Evolutionary conservation across 2,888 invertebrate species (phyloP), one percentile per base, ranked within the genome.

Genomic region (Polymixis lichenea): DNA sequence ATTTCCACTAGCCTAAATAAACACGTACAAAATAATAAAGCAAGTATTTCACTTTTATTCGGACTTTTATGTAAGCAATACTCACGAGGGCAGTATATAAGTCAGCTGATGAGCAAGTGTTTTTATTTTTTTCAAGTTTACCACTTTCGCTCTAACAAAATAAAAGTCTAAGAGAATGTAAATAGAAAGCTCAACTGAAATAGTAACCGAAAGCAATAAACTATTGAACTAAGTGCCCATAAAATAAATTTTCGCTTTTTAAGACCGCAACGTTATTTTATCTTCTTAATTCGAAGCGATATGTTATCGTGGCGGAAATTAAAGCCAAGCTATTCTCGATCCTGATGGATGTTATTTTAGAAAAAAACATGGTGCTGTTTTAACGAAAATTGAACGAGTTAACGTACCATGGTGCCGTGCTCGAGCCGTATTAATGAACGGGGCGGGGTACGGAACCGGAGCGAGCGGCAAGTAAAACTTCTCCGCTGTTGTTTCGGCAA

Each of bases 401-500:
- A 89, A 88, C 87, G 86, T 90, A 88, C 84, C 86, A 84, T 77
- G 72, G 78, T 78, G 78, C 83, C 83, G 71, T 58, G 83, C 85
- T 83, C 75, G 85, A 83, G 86, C 78, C 85, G 77, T 87, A 89
- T 91, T 92, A 92, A 92, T 90, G 89, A 91, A 88, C 83, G 78
- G 78, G 71, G 74, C 68, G 58, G 80, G 72, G 82, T 76, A 76
- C 72, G 79, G 80, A 83, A 79, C 77, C 82, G 80, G 75, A 83
- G 82, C 83, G 84, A 65, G 80, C 84, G 78, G 82, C 86, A 83
- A 87, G 88, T 84, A 90, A 92, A 95, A 94, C 92, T 94, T 93
- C 86, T 83, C 80, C 88, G 88, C 91, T 91, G 92, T 94, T 94
- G 94, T 95, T 94, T 92, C 89, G 88, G 85, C 80, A 93, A 91